Evolutionary conservation across 2,797 vertebrate species (phyloP), one percentile per base, ranked within the genome.

Genomic region (Pseudopleuronectes americanus): DNA sequence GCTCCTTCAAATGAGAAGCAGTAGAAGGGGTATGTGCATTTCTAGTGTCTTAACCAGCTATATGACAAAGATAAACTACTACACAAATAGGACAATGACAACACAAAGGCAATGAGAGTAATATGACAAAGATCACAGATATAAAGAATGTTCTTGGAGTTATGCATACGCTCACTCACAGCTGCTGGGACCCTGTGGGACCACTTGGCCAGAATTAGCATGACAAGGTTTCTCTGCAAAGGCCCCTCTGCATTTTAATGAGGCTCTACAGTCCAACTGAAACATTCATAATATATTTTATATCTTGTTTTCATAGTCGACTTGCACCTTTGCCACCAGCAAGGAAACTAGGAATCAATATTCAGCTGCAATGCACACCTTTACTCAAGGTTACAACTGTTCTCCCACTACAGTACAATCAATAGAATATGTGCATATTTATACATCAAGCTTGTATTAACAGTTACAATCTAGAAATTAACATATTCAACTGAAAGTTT

Each of bases 331-430:
- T 55, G 89, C 92, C 92, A 93, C 89, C 88, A 94, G 93, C 93
- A 94, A 94, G 89, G 92, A 90, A 92, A 93, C 83, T 84, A 67
- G 1, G 57, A 90, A 94, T 94, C 94, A 92, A 94, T 95, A 92
- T 92, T 92, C 86, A 80, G 77, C 69, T 76, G 83, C 54, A 84
- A 84, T 82, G 79, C 79, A 79, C 80, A 86, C 83, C 68, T 72
- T 52, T 66, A 84, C 73, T 86, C 43, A 45, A 45, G 43, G 43
- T 45, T 45, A 45, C 43, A 45, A 16, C 43, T 19, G 43, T 19
- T 45, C 19, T 45, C 43, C 14, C 4, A n/a, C n/a, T n/a, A n/a
- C n/a, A n/a, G n/a, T n/a, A n/a, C n/a, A n/a, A n/a, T n/a, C n/a
- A n/a, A 36, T 52, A 19, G 66, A 79, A 67, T 57, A 3, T 51